Base-by-base conservation (phyloP, 2,888 invertebrate species). In the Brachypalpus laphriformis region DNA sequence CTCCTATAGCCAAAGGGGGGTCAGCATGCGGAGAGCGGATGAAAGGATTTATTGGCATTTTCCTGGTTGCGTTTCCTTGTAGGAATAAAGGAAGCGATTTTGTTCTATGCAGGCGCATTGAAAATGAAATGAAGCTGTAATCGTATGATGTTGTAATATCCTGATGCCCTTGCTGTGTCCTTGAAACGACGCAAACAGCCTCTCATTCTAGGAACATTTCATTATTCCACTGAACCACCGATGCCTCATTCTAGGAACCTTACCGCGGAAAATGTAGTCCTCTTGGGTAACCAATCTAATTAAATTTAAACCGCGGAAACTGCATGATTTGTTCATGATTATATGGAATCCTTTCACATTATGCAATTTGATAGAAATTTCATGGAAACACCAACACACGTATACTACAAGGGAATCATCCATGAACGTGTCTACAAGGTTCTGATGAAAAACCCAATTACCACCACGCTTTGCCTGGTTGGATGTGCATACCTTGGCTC, bases 11-110 rank as follows among this genome's bases (percentile, higher is more conserved):
- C 22, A 8, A 49, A 34, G n/a, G 34, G n/a, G 20, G 20, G 34
- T 20, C 9, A 28, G n/a, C n/a, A 18, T 22, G 16, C 9, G 42
- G 1, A 16, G 8, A 22, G 8, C 18, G 34, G 22, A 49, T 49
- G 14, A 65, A 22, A 22, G 65, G 34, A 37, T 65, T 22, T 63
- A 63, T 45, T 45, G 61, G 42, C 4, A 25, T 59, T 25, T 25
- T 59, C 40, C 40, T 31, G 18, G 3, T 25, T 3, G 9, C 3
- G 11, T 20, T 18, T 42, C n/a, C 42, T 6, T 7, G 16, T 6
- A 42, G 42, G n/a, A n/a, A n/a, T n/a, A n/a, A n/a, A n/a, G n/a
- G 3, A 16, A 16, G 14, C 42, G 42, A 6, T 16, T 7, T 42
- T 2, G 14, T 42, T 16, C 2, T 3, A 11, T 37, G 11, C 37